Percentiles rank a stretch among this genome's conserved stretches.
Evolutionary conservation across 2,113 vertebrate genomes (phyloP).

Genomic region (Heterotis niloticus): DNA sequence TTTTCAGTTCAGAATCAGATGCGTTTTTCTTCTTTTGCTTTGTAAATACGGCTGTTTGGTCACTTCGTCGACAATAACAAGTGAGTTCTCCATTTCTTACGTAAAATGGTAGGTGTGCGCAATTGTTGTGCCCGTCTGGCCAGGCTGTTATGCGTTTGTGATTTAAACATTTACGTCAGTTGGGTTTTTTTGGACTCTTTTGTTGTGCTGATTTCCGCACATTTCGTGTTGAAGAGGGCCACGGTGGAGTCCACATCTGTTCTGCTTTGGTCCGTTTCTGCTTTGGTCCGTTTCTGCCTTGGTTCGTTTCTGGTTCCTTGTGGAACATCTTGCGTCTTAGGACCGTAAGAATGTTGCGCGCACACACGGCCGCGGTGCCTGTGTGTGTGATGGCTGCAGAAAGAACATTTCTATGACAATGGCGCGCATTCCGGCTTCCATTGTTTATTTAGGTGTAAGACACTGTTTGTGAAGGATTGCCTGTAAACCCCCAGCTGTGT

Average conservation of each 20-base stretch:
- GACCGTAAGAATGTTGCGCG: neutral
- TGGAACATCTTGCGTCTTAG: no score
- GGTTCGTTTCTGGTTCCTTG: no score
- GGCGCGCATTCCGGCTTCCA: no score
- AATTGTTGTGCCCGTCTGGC: neutral
- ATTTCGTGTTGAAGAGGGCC: neutral
- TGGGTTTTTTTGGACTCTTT: neutral
- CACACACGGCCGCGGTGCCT: neutral
- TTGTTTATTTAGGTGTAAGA: no score
- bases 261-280: neutral
- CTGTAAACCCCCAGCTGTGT: no score
- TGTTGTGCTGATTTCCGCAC: neutral
- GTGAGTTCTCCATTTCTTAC: conserved; percentile 4
- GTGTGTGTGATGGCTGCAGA: neutral
- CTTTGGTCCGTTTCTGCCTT: neutral
- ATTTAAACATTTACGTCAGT: neutral
- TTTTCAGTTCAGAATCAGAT: neutral
- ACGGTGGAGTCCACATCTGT: neutral
- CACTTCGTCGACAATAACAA: neutral
- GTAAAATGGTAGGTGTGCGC: neutral
- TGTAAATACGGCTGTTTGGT: neutral
- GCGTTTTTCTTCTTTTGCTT: neutral
- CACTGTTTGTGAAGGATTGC: no score
- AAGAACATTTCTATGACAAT: no score
- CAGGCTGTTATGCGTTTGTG: neutral